These are phyloP conservation scores for Suricata suricatta DNA, from an alignment of 2,113 vertebrate species.

Conservation along the genomic window DNA sequence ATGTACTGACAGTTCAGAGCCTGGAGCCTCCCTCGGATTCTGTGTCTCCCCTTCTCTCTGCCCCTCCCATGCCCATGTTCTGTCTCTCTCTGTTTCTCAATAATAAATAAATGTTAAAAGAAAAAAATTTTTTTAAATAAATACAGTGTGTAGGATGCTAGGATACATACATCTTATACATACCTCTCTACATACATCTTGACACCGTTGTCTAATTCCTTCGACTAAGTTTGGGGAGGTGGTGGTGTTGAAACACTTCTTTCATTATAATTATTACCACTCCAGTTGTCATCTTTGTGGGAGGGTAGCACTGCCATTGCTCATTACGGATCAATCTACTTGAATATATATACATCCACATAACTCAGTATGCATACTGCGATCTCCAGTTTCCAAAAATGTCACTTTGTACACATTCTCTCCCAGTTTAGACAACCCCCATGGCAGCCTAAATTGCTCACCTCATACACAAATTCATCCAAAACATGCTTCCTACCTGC, in stretches of 20 bases:
- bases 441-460: not conserved
- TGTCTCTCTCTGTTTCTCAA: too few species aligned
- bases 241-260: not conserved
- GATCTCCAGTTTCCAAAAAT: not conserved
- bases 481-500: not conserved
- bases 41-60: too few species aligned
- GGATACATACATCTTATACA: not conserved
- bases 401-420: not conserved
- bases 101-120: too few species aligned
- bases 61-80: too few species aligned
- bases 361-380: not conserved
- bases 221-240: not conserved
- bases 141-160: not conserved
- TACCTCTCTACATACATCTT: not conserved
- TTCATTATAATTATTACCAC: not conserved
- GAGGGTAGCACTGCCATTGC: not conserved
- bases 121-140: too few species aligned
- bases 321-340: not conserved
- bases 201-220: constrained; percentile 1
- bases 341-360: not conserved
- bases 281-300: not conserved
- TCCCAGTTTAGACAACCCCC: not conserved
- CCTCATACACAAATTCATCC: not conserved
- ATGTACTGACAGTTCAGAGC: too few species aligned
- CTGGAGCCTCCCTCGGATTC: too few species aligned